Conservation (phyloP, 2,888 invertebrate genomes). For the Lomographa bimaculata region DNA sequence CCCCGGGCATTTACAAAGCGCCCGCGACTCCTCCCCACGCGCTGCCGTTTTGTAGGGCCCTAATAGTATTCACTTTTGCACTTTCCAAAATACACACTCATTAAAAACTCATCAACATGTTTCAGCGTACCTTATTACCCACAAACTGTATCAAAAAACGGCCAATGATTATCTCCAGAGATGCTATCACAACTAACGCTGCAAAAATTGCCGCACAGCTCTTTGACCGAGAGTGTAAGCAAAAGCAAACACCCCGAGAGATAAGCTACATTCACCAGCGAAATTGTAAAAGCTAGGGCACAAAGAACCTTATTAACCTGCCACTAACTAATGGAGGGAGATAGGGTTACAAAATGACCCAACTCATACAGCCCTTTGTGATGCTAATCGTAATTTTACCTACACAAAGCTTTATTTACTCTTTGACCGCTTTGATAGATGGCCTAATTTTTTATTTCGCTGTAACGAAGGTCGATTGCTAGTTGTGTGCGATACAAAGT, state of each 20-base stretch:
- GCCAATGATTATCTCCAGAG: conserved; percentile 29
- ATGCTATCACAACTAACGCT: conserved; percentile 58
- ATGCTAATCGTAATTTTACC: conserved; percentile 60
- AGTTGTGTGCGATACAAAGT: no score
- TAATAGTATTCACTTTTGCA: no score
- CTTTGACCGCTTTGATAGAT: conserved; percentile 40
- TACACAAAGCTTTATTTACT: conserved; percentile 40
- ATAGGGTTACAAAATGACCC: conserved; percentile 66
- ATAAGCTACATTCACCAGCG: conserved; percentile 74
- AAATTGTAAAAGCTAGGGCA: conserved; percentile 72
- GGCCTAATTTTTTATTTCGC: conserved; percentile 22
- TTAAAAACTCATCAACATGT: no score
- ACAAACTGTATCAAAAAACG: neutral
- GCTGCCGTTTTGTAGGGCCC: no score
- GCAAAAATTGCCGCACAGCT: conserved; percentile 62
- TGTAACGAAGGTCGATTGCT: conserved; percentile 1
- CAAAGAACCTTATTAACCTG: conserved; percentile 79
- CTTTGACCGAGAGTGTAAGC: conserved; percentile 59
- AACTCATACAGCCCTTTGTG: conserved; percentile 52
- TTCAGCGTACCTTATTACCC: no score
- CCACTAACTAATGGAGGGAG: conserved; percentile 74
- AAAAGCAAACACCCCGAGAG: conserved; percentile 73
- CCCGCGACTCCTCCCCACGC: no score
- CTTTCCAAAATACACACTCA: no score
- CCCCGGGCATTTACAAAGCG: no score